phyloP scores from a whole-genome alignment of 2,888 invertebrate species.

The Diaphora mendica region DNA sequence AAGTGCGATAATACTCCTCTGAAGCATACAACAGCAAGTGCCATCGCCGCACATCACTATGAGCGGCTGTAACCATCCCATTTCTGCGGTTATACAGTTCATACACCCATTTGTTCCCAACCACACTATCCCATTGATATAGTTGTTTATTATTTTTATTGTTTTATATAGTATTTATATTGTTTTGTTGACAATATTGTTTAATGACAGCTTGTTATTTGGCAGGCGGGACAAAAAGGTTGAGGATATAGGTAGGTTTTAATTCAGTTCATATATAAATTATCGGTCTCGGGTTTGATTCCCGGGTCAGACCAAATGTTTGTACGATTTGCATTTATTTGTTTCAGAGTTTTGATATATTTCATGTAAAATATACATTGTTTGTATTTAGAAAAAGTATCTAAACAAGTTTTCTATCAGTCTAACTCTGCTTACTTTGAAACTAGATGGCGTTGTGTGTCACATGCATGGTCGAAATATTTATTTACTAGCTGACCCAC shows the following conservation, averaged over 20 bases:
- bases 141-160: background rate
- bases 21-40: conserved; percentile 57
- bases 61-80: background rate
- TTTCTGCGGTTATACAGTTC: background rate
- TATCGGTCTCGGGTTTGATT: too few relatives aligned
- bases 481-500: too few relatives aligned
- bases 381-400: too few relatives aligned
- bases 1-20: conserved; percentile 54
- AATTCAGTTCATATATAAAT: too few relatives aligned
- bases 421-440: too few relatives aligned
- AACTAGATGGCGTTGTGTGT: too few relatives aligned
- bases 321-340: too few relatives aligned
- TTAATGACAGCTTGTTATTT: background rate
- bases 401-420: too few relatives aligned
- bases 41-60: conserved; percentile 55
- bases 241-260: background rate
- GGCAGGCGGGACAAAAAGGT: background rate
- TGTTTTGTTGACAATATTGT: background rate
- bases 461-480: too few relatives aligned
- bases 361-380: too few relatives aligned
- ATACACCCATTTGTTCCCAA: background rate
- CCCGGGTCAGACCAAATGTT: too few relatives aligned
- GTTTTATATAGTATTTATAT: background rate
- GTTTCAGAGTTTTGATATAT: too few relatives aligned
- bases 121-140: background rate